These are phyloP conservation scores for Horisme vitalbata DNA, from an alignment of 2,888 invertebrate genomes.

Conservation along the genomic window DNA sequence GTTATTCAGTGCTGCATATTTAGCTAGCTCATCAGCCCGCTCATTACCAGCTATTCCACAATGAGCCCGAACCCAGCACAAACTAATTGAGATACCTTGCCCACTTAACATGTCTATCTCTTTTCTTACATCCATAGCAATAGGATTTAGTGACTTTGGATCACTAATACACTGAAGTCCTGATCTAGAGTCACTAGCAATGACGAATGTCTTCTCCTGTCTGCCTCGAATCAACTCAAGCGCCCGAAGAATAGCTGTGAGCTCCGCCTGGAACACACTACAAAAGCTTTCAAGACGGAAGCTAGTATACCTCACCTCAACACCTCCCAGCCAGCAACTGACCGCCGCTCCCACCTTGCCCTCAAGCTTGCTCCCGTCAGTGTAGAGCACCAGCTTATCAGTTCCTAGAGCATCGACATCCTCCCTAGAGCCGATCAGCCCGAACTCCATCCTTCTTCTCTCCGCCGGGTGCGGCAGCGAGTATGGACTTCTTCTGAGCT, in stretches of 20 bases:
- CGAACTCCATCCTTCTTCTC: not conserved
- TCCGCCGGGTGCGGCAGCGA: not conserved
- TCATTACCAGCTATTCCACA: not conserved
- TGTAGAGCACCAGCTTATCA: not conserved
- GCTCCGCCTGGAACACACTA: not conserved
- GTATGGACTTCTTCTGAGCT: not conserved
- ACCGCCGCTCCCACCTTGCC: slow-evolving; percentile 1
- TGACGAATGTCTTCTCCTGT: not conserved
- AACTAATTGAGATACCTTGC: not conserved
- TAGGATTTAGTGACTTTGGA: not conserved
- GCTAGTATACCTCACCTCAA: not conserved
- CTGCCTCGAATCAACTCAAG: not conserved
- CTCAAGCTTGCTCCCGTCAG: slow-evolving; percentile 3
- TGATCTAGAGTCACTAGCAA: not conserved
- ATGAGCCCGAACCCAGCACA: slow-evolving; percentile 1
- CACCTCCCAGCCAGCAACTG: not conserved
- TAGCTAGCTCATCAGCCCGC: not conserved
- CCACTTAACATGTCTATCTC: not conserved
- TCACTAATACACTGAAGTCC: not conserved
- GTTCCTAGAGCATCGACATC: not conserved
- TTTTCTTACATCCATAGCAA: not conserved
- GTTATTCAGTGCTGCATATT: not conserved
- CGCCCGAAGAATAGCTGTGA: not conserved
- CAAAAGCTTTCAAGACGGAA: not conserved
- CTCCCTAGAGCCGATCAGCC: not conserved